These are phyloP conservation scores for Epinotia ramella DNA, from an alignment of 2,888 invertebrate species.

Conservation along the genomic window DNA sequence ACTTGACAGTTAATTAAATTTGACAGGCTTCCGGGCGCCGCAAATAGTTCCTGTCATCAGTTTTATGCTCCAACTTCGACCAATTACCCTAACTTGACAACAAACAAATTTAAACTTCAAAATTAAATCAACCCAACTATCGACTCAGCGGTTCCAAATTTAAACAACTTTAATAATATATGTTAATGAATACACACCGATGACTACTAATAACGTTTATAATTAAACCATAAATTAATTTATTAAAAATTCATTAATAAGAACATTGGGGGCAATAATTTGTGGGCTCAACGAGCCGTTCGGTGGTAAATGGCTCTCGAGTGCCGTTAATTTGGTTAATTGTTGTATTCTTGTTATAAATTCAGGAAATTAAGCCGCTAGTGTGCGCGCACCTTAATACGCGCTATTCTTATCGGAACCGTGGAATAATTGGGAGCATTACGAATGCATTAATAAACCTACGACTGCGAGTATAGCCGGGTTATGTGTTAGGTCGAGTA, in stretches of 20 bases:
- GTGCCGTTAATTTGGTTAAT: conserved; percentile 72
- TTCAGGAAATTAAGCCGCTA: conserved; percentile 67
- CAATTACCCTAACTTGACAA: conserved; percentile 23
- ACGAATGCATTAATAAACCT: background rate
- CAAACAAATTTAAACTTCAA: conserved; percentile 37
- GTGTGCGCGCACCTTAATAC: conserved; percentile 52
- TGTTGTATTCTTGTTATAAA: conserved; percentile 74
- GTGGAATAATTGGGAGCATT: conserved; percentile 48
- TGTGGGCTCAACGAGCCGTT: conserved; percentile 58
- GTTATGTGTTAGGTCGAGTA: no score
- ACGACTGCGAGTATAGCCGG: background rate
- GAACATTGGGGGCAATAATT: conserved; percentile 63
- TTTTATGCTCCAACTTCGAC: conserved; percentile 31
- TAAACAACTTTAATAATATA: conserved; percentile 44
- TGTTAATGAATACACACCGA: conserved; percentile 61
- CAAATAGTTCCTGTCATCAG: conserved; percentile 42
- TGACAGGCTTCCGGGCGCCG: conserved; percentile 39
- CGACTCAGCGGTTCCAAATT: conserved; percentile 24
- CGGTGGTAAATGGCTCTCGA: conserved; percentile 63
- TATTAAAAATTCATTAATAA: conserved; percentile 77
- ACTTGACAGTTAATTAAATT: conserved; percentile 44
- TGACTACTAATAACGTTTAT: conserved; percentile 73
- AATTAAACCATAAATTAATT: conserved; percentile 81
- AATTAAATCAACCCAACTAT: conserved; percentile 39
- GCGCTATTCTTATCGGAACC: conserved; percentile 23